Evolutionary conservation across 2,888 invertebrate genomes (phyloP).

Genomic region (Apamea epomidion): DNA sequence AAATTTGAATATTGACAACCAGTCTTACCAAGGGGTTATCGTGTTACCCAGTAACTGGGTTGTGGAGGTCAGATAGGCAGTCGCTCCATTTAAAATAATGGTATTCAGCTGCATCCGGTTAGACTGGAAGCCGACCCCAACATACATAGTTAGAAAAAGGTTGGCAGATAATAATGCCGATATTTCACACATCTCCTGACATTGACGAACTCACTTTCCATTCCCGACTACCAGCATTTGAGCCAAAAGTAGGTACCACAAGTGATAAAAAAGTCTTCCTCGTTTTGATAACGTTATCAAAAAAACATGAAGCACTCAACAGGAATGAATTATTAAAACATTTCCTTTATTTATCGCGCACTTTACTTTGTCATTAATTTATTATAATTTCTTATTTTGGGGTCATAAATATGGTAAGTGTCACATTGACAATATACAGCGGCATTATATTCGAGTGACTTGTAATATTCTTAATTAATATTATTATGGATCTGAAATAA

Average conservation of each 20-base stretch:
- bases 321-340: slow-evolving; percentile 31
- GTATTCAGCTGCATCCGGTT: no score
- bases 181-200: not conserved
- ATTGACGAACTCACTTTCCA: not conserved
- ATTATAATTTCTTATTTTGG: slow-evolving; percentile 33
- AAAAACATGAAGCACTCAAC: slow-evolving; percentile 8
- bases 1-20: no score
- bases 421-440: slow-evolving; percentile 13
- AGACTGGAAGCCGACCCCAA: no score
- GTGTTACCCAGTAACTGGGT: no score
- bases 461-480: no score
- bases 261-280: not conserved
- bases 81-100: no score
- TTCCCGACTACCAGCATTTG: not conserved
- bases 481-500: no score
- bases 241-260: not conserved
- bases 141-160: no score
- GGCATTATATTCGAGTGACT: not conserved
- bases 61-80: no score
- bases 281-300: slow-evolving; percentile 20
- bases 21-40: no score
- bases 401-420: slow-evolving; percentile 18
- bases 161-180: no score
- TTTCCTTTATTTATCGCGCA: slow-evolving; percentile 23
- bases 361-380: slow-evolving; percentile 27